phyloP scores from a whole-genome alignment of 2,797 vertebrate genomes.

The Emydoidea blandingii region DNA sequence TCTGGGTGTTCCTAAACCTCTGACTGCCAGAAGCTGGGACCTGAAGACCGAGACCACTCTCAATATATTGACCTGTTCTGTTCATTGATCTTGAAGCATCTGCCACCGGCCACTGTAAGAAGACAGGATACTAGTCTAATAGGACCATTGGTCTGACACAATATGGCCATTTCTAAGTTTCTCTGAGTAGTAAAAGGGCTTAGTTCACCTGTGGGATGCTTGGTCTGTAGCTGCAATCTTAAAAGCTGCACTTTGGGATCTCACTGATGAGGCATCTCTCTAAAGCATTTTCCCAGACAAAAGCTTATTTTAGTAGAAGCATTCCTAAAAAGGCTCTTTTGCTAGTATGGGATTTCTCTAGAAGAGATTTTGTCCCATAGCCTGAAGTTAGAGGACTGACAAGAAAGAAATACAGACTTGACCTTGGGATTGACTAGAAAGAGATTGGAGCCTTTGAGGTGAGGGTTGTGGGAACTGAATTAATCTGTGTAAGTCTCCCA shows the following conservation, averaged over 20 bases:
- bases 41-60: no score
- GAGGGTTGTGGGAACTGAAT: not conserved
- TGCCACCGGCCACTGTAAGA: no score
- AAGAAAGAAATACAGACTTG: not conserved
- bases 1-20: not conserved
- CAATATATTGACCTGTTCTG: not conserved
- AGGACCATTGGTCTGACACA: no score
- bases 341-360: not conserved
- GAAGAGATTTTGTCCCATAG: not conserved
- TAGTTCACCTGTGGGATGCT: not conserved
- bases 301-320: not conserved
- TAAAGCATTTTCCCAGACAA: not conserved
- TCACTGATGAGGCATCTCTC: not conserved
- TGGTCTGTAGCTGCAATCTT: not conserved
- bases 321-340: rapidly evolving
- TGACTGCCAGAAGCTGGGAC: no score
- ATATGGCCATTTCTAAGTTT: no score
- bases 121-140: no score
- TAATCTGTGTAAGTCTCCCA: not conserved
- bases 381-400: not conserved
- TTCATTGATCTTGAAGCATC: no score
- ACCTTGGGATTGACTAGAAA: not conserved
- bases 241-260: not conserved
- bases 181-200: not conserved
- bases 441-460: not conserved